Evolutionary conservation across 30 jellyfish, hydroid and myxozoan species (phyloP).

Genomic region (Aurelia coerulea): DNA sequence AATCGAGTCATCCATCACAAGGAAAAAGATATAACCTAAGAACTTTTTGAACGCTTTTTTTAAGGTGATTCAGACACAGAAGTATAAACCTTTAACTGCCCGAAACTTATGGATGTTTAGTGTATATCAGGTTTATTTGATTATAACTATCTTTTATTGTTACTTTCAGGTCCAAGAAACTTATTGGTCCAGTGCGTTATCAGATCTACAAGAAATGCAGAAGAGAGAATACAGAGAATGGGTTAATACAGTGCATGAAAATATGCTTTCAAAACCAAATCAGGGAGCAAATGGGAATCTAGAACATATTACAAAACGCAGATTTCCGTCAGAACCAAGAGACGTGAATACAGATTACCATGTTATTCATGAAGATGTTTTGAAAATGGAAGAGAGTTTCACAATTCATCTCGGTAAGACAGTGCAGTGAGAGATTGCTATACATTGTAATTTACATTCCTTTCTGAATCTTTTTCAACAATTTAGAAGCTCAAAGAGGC

Average conservation of each 20-base stretch:
- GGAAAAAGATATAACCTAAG: too few relatives aligned
- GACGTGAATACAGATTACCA: slow-evolving; percentile 52
- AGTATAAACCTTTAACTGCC: too few relatives aligned
- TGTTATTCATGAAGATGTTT: slow-evolving; percentile 62
- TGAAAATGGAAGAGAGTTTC: slow-evolving; percentile 91
- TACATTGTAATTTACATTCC: background rate
- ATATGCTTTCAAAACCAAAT: slow-evolving; percentile 51
- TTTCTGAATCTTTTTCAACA: too few relatives aligned
- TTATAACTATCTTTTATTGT: too few relatives aligned
- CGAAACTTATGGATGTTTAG: too few relatives aligned
- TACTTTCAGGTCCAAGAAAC: slow-evolving; percentile 79
- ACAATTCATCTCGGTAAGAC: slow-evolving; percentile 88
- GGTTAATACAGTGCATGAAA: slow-evolving; percentile 89
- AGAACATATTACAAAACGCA: slow-evolving; percentile 15
- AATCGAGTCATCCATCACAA: too few relatives aligned
- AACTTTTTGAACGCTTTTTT: too few relatives aligned
- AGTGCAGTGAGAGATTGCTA: background rate
- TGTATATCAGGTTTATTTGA: background rate
- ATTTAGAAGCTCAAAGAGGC: too few relatives aligned
- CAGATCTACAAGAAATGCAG: slow-evolving; percentile 91
- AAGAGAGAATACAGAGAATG: slow-evolving; percentile 93
- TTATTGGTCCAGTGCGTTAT: slow-evolving; percentile 92
- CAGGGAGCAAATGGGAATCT: slow-evolving; percentile 1
- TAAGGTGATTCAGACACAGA: too few relatives aligned
- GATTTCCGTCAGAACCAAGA: slow-evolving; percentile 43